These are phyloP conservation scores for Catocala sponsa DNA, from an alignment of 2,888 invertebrate species.

Conservation along the genomic window DNA sequence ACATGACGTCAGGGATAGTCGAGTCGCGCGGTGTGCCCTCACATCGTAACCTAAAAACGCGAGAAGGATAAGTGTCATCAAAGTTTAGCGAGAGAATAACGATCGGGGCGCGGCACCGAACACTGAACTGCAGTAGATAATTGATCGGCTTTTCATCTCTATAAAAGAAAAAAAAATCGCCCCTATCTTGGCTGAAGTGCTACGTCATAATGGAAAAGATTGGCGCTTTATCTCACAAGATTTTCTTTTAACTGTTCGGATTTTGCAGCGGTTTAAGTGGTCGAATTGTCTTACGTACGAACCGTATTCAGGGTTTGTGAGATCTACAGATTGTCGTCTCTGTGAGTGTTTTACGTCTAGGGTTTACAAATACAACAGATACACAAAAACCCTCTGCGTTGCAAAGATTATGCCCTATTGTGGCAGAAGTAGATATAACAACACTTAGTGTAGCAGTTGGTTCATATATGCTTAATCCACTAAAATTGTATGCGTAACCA, in stretches of 20 bases:
- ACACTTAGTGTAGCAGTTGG: too few species aligned
- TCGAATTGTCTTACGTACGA: background rate
- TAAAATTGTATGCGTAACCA: too few species aligned
- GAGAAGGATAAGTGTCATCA: constrained; percentile 32
- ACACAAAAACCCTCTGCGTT: too few species aligned
- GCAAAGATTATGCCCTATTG: too few species aligned
- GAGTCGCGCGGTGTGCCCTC: constrained; percentile 4
- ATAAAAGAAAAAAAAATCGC: too few species aligned
- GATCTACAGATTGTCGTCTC: too few species aligned
- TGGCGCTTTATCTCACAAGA: constrained; percentile 16
- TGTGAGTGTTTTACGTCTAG: too few species aligned
- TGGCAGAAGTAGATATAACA: too few species aligned
- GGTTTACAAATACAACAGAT: too few species aligned
- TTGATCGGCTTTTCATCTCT: constrained; percentile 28
- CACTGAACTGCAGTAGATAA: constrained; percentile 30
- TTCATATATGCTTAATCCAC: too few species aligned
- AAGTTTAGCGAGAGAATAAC: constrained; percentile 38
- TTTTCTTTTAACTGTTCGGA: background rate
- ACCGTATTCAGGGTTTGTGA: background rate
- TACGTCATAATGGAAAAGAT: too few species aligned
- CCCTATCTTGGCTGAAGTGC: too few species aligned
- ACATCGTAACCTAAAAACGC: constrained; percentile 29
- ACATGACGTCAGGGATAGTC: constrained; percentile 5
- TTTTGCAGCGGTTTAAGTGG: background rate
- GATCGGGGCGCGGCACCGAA: constrained; percentile 32